phyloP scores from a whole-genome alignment of 2,797 vertebrate genomes.

The Echiichthys vipera region DNA sequence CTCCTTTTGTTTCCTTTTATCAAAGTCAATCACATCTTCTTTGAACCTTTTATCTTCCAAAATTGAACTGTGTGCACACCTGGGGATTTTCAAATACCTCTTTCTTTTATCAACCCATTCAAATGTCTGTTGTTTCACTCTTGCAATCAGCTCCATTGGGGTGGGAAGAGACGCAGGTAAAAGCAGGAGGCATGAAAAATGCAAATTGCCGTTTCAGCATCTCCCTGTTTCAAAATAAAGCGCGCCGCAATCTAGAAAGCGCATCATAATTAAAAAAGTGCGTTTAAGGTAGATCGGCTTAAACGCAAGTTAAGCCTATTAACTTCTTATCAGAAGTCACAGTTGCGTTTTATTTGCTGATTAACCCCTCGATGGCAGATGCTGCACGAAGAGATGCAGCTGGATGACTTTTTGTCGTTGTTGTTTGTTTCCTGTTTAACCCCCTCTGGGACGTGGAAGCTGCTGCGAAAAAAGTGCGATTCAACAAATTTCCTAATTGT shows the following conservation, averaged over 20 bases:
- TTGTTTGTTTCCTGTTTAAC: conserved; percentile 24
- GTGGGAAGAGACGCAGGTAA: not conserved
- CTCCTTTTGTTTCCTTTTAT: conserved; percentile 44
- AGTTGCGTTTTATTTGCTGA: conserved; percentile 43
- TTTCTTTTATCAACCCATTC: conserved; percentile 23
- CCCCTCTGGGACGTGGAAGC: conserved; percentile 26
- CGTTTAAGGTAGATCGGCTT: conserved; percentile 52
- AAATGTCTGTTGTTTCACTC: conserved; percentile 6
- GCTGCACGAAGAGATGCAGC: conserved; percentile 9
- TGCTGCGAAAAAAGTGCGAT: conserved; percentile 34
- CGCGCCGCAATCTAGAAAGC: conserved; percentile 42
- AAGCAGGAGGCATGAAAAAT: conserved; percentile 30
- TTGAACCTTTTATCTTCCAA: conserved; percentile 12
- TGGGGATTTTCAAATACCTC: not conserved
- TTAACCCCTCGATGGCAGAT: conserved; percentile 45
- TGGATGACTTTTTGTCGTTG: conserved; percentile 19
- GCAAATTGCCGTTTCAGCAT: conserved; percentile 44
- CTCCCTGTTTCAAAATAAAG: conserved; percentile 33
- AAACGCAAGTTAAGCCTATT: conserved; percentile 61
- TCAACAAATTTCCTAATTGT: conserved; percentile 50
- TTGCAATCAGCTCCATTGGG: not conserved
- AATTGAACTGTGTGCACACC: conserved; percentile 14
- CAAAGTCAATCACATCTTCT: conserved; percentile 39
- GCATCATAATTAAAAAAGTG: conserved; percentile 60
- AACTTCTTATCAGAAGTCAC: conserved; percentile 60